phyloP scores from a whole-genome alignment of 2,797 vertebrate genomes.

The Helicolenus hilgendorfi region DNA sequence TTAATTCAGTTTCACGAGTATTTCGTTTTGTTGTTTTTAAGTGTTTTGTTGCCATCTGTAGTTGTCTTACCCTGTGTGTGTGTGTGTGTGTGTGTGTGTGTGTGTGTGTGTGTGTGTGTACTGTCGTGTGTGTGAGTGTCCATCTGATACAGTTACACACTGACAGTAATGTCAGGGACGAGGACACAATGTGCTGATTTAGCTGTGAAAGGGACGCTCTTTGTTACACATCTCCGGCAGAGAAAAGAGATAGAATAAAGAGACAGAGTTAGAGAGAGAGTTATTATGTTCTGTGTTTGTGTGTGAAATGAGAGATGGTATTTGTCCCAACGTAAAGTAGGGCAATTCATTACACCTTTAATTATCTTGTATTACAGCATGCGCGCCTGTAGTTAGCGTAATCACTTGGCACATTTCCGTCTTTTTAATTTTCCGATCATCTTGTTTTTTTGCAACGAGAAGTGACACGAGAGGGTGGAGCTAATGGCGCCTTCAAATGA shows the following conservation, averaged over 20 bases:
- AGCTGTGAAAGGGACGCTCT: conserved; percentile 29
- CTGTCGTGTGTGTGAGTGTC: background rate
- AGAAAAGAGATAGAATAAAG: background rate
- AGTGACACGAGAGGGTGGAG: too few species aligned
- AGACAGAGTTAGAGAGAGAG: background rate
- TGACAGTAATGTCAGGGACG: conserved; percentile 28
- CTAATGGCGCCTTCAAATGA: too few species aligned
- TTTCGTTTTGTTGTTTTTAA: background rate
- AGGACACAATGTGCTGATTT: conserved; percentile 37
- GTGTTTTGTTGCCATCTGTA: background rate
- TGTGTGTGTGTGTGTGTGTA: background rate
- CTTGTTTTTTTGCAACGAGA: too few species aligned
- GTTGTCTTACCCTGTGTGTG: background rate
- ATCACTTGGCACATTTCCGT: background rate
- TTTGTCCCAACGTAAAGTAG: background rate
- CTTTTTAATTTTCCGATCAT: background rate
- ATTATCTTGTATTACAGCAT: conserved; percentile 10
- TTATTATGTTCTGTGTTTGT: conserved; percentile 10
- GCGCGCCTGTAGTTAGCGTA: background rate
- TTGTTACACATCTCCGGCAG: conserved; percentile 12
- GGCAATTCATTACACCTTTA: conserved; percentile 3
- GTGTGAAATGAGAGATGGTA: conserved; percentile 18
- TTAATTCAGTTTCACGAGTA: background rate
- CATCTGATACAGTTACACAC: conserved; percentile 38
- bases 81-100: background rate